Evolutionary conservation across 1,140 invertebrate species (phyloP), one percentile per base, ranked within the genome.

Genomic region (Cataglyphis hispanica): DNA sequence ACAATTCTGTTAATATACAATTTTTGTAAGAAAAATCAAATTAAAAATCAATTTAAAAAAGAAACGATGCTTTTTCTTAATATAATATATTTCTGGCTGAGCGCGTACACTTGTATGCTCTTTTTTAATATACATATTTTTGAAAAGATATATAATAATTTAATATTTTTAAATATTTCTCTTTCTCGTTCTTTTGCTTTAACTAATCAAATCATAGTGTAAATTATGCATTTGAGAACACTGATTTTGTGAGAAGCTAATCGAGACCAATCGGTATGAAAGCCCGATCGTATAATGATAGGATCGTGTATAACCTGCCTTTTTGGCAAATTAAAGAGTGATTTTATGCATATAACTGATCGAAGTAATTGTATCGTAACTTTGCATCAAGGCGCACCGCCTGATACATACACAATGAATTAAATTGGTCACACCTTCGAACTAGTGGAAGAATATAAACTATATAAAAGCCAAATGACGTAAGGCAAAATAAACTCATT

Each of bases 351-450:
- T 64, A 77, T 70, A n/a, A 43, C 31, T 34, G 46, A 88, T 89
- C 84, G 87, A 89, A 89, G 53, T 78, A 77, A 77, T 50, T 53
- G 58, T 60, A 61, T 84, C 22, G 58, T 69, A 66, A 67, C 43
- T n/a, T n/a, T 67, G 43, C 60, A 77, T 86, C 60, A 69, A n/a
- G 58, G 27, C 22, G 66, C 76, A 22, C 25, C n/a, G 40, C n/a
- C n/a, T 53, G 64, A 46, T 66, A 69, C 46, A 11, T 11, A 46
- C 11, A 80, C 19, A 76, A 85, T 43, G 69, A 56, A 69, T 81
- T 80, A 72, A 40, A 85, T 64, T 69, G 86, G 92, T 93, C 92
- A 89, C 92, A 91, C 93, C 93, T 92, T 90, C 80, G 91, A 91
- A 91, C 76, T 84, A 53, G 43, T 88, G 88, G 90, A 91, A 93